Evolutionary conservation across 2,888 invertebrate genomes (phyloP).

Genomic region (Buathra laborator): DNA sequence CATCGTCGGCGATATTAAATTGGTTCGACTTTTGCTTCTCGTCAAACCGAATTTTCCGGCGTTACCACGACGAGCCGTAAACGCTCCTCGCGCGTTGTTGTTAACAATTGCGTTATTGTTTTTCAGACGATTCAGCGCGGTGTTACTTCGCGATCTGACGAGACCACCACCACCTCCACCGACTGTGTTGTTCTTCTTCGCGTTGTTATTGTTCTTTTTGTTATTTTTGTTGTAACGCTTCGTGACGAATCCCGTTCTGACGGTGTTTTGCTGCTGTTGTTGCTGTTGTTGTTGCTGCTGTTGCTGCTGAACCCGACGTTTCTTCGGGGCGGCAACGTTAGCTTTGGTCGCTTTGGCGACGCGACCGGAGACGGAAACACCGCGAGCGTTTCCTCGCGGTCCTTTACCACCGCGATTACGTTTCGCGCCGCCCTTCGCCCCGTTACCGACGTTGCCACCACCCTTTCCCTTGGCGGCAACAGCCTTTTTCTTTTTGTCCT

Average conservation of each 20-base stretch:
- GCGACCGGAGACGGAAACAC: conserved; percentile 49
- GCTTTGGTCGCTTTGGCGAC: conserved; percentile 51
- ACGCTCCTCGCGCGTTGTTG: conserved; percentile 74
- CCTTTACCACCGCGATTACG: conserved; percentile 67
- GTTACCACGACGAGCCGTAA: conserved; percentile 74
- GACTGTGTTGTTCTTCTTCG: conserved; percentile 34
- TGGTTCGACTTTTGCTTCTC: conserved; percentile 81
- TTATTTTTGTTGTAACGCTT: conserved; percentile 77
- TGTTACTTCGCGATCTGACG: conserved; percentile 77
- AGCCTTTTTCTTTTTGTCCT: conserved; percentile 82
- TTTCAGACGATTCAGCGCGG: conserved; percentile 74
- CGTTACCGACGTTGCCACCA: conserved; percentile 63
- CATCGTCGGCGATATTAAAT: conserved; percentile 72
- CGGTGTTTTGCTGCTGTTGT: conserved; percentile 73
- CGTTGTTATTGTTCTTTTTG: conserved; percentile 56
- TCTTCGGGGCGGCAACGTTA: conserved; percentile 59
- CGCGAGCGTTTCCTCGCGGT: conserved; percentile 57
- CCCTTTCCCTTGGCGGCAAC: conserved; percentile 75
- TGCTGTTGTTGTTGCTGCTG: conserved; percentile 72
- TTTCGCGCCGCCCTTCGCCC: conserved; percentile 66
- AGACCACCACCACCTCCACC: conserved; percentile 62
- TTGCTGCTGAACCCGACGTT: conserved; percentile 60
- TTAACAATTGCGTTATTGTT: conserved; percentile 49
- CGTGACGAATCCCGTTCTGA: conserved; percentile 78
- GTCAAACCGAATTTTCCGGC: conserved; percentile 76